Evolutionary conservation across 2,888 invertebrate genomes (phyloP).

Genomic region (Drosophila niveifrons): DNA sequence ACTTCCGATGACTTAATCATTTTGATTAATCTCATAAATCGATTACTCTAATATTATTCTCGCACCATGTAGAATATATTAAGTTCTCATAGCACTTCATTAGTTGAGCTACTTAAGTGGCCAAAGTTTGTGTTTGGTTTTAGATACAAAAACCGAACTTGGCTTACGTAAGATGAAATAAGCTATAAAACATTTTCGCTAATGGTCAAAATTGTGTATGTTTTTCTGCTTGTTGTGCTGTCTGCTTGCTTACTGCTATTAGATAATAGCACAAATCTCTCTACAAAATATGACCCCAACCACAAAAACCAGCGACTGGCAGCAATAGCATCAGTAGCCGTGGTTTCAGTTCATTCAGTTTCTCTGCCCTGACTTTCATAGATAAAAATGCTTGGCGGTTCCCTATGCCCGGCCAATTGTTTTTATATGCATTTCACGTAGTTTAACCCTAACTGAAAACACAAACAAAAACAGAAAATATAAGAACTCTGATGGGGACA

Average conservation of each 20-base stretch:
- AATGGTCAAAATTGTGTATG: slow-evolving; percentile 18
- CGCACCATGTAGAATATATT: neutral
- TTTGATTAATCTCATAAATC: slow-evolving; percentile 1
- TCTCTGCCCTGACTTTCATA: slow-evolving; percentile 58
- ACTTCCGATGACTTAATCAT: neutral
- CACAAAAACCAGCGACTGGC: slow-evolving; percentile 17
- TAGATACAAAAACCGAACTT: neutral
- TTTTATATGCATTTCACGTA: slow-evolving; percentile 78
- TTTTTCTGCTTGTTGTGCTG: slow-evolving; percentile 22
- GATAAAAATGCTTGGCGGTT: slow-evolving; percentile 64
- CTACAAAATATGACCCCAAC: slow-evolving; percentile 39
- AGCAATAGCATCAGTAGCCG: slow-evolving; percentile 18
- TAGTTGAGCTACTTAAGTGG: slow-evolving; percentile 10
- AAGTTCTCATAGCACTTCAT: slow-evolving; percentile 17
- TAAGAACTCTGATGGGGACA: slow-evolving; percentile 38
- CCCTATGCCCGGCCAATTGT: slow-evolving; percentile 64
- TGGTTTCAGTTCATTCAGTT: slow-evolving; percentile 34
- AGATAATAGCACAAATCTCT: slow-evolving; percentile 57
- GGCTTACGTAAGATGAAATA: slow-evolving; percentile 11
- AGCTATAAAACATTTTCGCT: slow-evolving; percentile 33
- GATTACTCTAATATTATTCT: slow-evolving; percentile 2
- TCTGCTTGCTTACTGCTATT: slow-evolving; percentile 41
- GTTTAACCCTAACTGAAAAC: slow-evolving; percentile 62
- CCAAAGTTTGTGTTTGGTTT: neutral
- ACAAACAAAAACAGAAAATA: slow-evolving; percentile 21